phyloP scores from a whole-genome alignment of 1,140 invertebrate genomes.

The Dolichoris vasculosae region DNA sequence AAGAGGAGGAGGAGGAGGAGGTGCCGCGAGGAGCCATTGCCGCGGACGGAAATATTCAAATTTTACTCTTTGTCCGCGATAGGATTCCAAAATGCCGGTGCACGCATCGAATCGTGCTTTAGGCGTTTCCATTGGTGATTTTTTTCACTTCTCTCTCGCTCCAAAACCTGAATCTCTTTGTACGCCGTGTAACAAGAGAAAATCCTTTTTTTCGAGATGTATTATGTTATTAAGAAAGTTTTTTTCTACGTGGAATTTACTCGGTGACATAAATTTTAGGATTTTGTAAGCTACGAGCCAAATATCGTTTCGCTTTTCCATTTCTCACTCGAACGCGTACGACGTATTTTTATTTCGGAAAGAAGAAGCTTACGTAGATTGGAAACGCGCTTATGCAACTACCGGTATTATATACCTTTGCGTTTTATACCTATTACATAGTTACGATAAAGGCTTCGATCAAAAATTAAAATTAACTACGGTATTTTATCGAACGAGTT shows the following conservation, averaged over 20 bases:
- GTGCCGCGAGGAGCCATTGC: constrained; percentile 31
- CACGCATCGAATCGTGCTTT: constrained; percentile 18
- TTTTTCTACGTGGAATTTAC: constrained; percentile 21
- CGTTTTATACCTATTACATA: neutral
- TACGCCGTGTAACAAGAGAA: neutral
- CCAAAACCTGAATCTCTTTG: neutral
- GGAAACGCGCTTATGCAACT: neutral
- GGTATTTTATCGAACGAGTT: neutral
- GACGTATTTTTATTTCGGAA: neutral
- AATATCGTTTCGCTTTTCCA: neutral
- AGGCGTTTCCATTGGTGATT: constrained; percentile 31
- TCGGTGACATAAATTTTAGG: constrained; percentile 22
- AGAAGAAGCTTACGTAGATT: neutral
- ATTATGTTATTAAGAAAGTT: constrained; percentile 50
- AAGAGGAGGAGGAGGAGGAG: neutral
- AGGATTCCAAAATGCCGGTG: constrained; percentile 40
- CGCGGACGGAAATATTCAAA: constrained; percentile 43
- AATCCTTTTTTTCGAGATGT: constrained; percentile 37
- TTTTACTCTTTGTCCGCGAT: constrained; percentile 44
- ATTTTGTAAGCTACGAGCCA: neutral
- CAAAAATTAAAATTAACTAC: neutral
- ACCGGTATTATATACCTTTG: neutral
- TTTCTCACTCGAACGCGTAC: neutral
- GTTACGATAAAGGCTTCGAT: too few species aligned
- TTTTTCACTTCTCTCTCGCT: neutral